A percentile compares a stretch with the other conserved stretches of the same genome.
Conservation (phyloP, 2,888 invertebrate genomes). For the Holacanthella duospinosa region DNA sequence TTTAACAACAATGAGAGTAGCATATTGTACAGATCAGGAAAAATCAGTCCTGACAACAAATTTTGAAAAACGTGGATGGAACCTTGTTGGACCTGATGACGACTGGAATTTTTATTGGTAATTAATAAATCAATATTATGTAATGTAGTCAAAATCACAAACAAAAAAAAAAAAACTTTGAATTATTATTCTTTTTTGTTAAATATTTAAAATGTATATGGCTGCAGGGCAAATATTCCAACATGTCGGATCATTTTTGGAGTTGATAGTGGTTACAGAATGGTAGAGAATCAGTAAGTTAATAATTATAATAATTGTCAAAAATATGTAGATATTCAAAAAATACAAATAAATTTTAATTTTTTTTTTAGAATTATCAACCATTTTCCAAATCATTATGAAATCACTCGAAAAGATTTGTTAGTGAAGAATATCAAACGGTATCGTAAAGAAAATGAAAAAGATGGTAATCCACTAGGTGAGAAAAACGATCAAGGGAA, state of each 20-base stretch:
- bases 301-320: no score
- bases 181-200: not conserved
- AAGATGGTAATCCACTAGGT: constrained; percentile 75
- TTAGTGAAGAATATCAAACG: constrained; percentile 91
- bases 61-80: constrained; percentile 85
- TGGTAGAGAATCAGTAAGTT: constrained; percentile 79
- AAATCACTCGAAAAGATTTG: constrained; percentile 87
- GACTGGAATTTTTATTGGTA: constrained; percentile 93
- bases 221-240: constrained; percentile 65
- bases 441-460: constrained; percentile 82
- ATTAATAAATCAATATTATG: constrained; percentile 13
- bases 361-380: constrained; percentile 61
- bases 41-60: constrained; percentile 85
- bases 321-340: not conserved
- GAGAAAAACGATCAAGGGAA: constrained; percentile 64
- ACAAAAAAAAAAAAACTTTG: no score
- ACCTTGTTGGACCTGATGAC: constrained; percentile 73
- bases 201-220: not conserved
- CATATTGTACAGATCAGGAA: constrained; percentile 77
- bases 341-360: constrained; percentile 3
- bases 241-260: constrained; percentile 86
- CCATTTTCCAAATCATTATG: constrained; percentile 93
- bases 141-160: not conserved
- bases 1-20: constrained; percentile 42
- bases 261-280: constrained; percentile 79